Base-by-base conservation (phyloP, 1,140 invertebrate genomes). In the Ephestia elutella region DNA sequence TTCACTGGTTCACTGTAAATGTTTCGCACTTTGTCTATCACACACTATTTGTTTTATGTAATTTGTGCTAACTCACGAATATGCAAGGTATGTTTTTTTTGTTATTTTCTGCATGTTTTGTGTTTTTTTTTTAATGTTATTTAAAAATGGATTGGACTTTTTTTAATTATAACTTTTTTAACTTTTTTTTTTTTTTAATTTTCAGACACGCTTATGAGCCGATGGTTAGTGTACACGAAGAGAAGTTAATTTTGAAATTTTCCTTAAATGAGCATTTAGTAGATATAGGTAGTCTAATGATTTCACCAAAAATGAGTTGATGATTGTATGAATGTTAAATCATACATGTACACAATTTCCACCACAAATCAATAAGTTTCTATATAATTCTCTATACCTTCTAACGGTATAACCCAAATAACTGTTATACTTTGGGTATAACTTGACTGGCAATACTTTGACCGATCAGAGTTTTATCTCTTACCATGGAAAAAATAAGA, bases 31-130 rank as follows among this genome's bases (percentile, higher is more conserved):
- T 9, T 4, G 9, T 35, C 8, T 5, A 35, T 35, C 9, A 10
- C 32, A 35, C 32, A 35, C 48, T 25, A 7, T 25, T 25, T 25
- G 21, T 54, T 20, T 44, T 25, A 54, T 58, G 35, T 19, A 38
- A 51, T 65, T 32, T 21, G 57, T 65, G 61, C 51, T 60, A 28
- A 51, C 18, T 54, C 19, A n/a, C 51, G 44, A 30, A 50, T 11
- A 5, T 48, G 9, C n/a, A 50, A 63, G 57, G 59, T 67, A 60
- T 63, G 61, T 63, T 56, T 57, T 60, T 57, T 35, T 35, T 35
- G n/a, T 32, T 32, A 9, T 32, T 44, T 44, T 44, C 21, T 44
- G 38, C 38, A 44, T 44, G 38, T 15, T 44, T 44, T n/a, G 5
- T 44, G 15, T 44, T 35, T 11, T 35, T 2, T 35, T 35, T 35